Conservation (phyloP, 2,113 vertebrate genomes). For the Labeo rohita region DNA sequence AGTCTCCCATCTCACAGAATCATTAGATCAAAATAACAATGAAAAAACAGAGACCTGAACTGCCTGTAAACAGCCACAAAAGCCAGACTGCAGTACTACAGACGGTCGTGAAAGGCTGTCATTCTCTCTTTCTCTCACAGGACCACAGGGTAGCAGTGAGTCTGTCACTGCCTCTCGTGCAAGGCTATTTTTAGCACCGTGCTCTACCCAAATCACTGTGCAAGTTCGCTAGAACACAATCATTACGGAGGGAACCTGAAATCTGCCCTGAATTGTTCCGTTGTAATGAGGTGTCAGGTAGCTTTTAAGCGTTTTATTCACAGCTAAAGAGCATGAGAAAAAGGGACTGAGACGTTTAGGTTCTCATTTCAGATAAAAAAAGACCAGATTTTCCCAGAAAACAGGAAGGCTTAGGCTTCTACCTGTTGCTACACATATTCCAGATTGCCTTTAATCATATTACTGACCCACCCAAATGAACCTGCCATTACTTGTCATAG, state of each 20-base stretch:
- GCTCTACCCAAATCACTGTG: constrained; percentile 60
- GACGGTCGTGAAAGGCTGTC: constrained; percentile 42
- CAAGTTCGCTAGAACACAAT: constrained; percentile 65
- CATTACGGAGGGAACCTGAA: constrained; percentile 62
- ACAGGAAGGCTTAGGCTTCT: not conserved
- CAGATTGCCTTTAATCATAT: not conserved
- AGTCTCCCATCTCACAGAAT: not conserved
- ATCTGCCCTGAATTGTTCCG: constrained; percentile 7
- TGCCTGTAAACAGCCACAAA: constrained; percentile 14
- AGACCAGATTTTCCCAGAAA: not conserved
- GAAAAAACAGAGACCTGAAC: not conserved
- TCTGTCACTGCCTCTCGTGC: constrained; percentile 57
- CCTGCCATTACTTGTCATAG: not conserved
- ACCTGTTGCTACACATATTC: not conserved
- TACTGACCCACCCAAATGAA: not conserved
- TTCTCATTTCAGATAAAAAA: not conserved
- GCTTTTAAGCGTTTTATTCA: not conserved
- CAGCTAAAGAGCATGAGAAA: not conserved
- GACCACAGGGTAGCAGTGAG: constrained; percentile 46
- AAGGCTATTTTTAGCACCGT: constrained; percentile 71
- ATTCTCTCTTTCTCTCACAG: constrained; percentile 45
- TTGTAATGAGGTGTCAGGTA: constrained; percentile 17
- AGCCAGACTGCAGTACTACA: constrained; percentile 38
- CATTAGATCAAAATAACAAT: not conserved
- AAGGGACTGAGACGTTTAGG: not conserved